Evolutionary conservation across 2,797 vertebrate species (phyloP), one percentile per base, ranked within the genome.

Genomic region (Allobates femoralis): DNA sequence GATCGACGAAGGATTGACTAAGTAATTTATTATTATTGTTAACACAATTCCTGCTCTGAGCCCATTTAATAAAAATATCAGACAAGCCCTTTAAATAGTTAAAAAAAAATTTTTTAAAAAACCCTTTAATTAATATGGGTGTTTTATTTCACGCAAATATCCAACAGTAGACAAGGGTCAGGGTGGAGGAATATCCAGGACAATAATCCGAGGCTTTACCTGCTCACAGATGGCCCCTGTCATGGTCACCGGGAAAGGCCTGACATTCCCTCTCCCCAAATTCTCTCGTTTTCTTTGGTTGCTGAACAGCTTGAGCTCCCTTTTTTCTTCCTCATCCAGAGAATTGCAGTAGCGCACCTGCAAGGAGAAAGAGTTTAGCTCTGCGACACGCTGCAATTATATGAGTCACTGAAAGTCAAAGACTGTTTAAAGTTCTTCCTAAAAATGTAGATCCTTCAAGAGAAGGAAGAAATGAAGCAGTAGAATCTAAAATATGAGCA

Each of bases 291-390:
- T 99, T 84, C 98, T 95, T 89, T 99, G 98, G 92, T 96, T 97
- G 90, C 98, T 99, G 94, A 99, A 99, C 81, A 99, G 96, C 91
- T 99, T 99, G 81, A 99, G 96, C 90, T 99, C 98, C 83, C 97
- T 94, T 92, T 98, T 99, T 91, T 99, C 98, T 80, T 99, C 98
- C 3, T 99, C 98, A 18, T 99, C 98, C 94, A 99, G 90, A 0
- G 96, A 94, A 91, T 97, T 99, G 90, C 98, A 99, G 76, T 99
- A 99, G 64, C 98, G 97, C 2, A 99, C 96, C 98, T 99, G 87
- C 11, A 58, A 76, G n/a, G 55, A 50, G 32, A 28, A 50, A 79
- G 34, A 53, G 28, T 58, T 71, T 26, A 82, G 80, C 66, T 82
- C 80, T 81, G 26, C 8, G 69, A 84, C 81, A 55, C 62, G 62